Evolutionary conservation across 2,113 vertebrate species (phyloP).

Genomic region (Psilopsiagon aurifrons): DNA sequence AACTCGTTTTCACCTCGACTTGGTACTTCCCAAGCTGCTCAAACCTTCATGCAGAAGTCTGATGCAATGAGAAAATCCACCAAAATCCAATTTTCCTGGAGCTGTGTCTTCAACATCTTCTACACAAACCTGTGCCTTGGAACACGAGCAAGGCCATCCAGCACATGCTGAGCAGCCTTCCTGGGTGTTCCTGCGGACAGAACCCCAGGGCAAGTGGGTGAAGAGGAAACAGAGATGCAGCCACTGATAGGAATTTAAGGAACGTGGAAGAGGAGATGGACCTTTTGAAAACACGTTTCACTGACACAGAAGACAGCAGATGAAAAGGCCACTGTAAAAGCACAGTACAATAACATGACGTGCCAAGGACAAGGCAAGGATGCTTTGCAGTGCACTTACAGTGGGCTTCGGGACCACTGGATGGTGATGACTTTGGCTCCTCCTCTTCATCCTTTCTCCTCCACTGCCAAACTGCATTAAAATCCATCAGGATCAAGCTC

Average conservation of each 20-base stretch:
- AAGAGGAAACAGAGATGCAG: not conserved
- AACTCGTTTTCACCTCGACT: not conserved
- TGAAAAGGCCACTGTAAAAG: not conserved
- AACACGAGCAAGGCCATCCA: not conserved
- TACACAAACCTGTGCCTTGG: not conserved
- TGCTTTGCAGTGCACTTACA: not conserved
- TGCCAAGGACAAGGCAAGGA: not conserved
- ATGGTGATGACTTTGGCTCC: not conserved
- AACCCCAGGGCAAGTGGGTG: not conserved
- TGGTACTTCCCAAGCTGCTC: not conserved
- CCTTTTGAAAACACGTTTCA: accelerated
- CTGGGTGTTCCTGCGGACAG: not conserved
- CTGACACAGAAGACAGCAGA: not conserved
- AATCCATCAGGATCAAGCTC: not conserved
- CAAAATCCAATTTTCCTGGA: not conserved
- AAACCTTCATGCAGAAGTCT: not conserved
- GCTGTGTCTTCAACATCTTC: not conserved
- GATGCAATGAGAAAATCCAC: not conserved
- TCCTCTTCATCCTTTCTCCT: not conserved
- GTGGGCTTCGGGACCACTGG: no score
- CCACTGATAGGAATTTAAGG: not conserved
- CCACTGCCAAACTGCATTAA: not conserved
- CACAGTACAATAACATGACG: not conserved
- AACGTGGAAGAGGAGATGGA: not conserved
- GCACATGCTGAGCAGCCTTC: not conserved